Evolutionary conservation across 2,888 invertebrate genomes (phyloP), one percentile per base, ranked within the genome.

Genomic region (Dendrolimus houi): DNA sequence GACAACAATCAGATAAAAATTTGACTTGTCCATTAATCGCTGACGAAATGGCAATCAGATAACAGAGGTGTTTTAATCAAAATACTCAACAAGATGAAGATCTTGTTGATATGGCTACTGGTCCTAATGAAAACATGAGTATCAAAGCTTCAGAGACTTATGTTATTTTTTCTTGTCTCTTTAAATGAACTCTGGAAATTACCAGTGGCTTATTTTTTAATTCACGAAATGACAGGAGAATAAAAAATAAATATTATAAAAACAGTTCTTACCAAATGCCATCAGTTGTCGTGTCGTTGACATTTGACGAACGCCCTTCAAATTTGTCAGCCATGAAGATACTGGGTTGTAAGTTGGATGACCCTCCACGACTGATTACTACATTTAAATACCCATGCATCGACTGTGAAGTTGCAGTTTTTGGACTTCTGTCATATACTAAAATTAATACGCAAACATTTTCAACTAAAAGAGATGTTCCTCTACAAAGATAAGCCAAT

Each of bases 171-270:
- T 13, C 55, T 65, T 1, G 64, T 62, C 3, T 60, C 42, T 8
- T 52, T 64, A 13, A 62, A 62, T 55, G 59, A 64, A 53, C 12
- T 53, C 9, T 75, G 70, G 71, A 72, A 74, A 61, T 60, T 75
- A 42, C 71, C 73, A 8, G 56, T 74, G 6, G 69, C 61, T 1
- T 74, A 74, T 59, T 14, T 14, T 61, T 63, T 74, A 47, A 62
- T 68, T 8, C 61, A 68, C 14, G 65, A 70, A 2, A 29, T 75
- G 13, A 57, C 52, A 67, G n/a, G n/a, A n/a, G n/a, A n/a, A n/a
- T n/a, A n/a, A 52, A 65, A 67, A 60, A 52, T 8, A n/a, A 55
- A 54, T 17, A 13, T 56, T 29, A 54, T 67, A 29, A 64, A 60
- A 17, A 57, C 61, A 54, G 60, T 60, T 53, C 55, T 69, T 1